Evolutionary conservation across 1,140 invertebrate genomes (phyloP).

Genomic region (Philopotamus ludificatus): DNA sequence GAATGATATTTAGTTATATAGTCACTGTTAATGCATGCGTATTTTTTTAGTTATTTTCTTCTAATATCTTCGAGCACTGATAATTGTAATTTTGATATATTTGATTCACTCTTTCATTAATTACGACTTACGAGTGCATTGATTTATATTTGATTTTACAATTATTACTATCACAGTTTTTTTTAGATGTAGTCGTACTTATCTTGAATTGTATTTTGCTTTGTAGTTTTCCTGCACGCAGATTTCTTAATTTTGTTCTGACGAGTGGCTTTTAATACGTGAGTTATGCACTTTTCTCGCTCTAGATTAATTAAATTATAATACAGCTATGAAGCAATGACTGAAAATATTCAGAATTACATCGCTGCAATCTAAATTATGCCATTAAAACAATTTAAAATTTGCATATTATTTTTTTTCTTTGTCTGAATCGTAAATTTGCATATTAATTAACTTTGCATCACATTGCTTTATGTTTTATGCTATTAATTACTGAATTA

Average conservation of each 20-base stretch:
- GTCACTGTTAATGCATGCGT: background rate
- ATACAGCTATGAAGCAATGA: no score
- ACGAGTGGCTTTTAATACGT: conserved; percentile 23
- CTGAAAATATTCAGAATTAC: no score
- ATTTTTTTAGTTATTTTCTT: background rate
- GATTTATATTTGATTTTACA: background rate
- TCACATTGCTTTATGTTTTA: no score
- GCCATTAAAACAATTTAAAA: no score
- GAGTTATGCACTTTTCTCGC: conserved; percentile 9
- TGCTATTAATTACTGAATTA: no score
- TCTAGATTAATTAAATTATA: no score
- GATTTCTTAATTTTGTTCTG: conserved; percentile 7
- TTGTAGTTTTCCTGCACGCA: conserved; percentile 28
- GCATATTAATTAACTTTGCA: no score
- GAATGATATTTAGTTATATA: background rate
- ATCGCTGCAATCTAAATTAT: no score
- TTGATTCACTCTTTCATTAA: background rate
- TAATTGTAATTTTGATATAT: background rate
- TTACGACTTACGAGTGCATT: background rate
- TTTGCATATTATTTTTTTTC: conserved; percentile 8
- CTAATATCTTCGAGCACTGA: background rate
- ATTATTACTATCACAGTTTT: background rate
- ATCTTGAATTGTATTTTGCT: conserved; percentile 13
- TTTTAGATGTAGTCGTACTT: background rate
- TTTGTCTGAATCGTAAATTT: background rate